Evolutionary conservation across 2,113 vertebrate genomes (phyloP), one percentile per base, ranked within the genome.

Genomic region (Chaetorhynchus papuensis): DNA sequence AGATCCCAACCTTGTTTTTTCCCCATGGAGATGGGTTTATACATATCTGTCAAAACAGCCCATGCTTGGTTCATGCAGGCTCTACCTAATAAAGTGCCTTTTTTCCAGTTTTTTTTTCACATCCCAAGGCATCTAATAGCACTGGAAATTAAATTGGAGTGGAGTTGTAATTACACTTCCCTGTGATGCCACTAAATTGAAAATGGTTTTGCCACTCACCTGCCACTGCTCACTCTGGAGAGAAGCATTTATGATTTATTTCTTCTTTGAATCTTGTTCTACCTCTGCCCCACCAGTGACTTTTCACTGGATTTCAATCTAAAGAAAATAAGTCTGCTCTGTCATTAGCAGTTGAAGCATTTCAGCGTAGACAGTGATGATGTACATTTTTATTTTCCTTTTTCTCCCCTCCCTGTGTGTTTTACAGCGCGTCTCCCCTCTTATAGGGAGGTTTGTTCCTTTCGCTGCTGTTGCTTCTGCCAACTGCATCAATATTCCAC

Each of bases 391-490:
- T 80, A 33, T 49, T 8, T 80, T 30, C 60, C 5, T 9, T 47
- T 27, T 39, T 8, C 23, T 6, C 2, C 15, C 21, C 6, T 80
- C 42, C 74, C 77, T 63, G 17, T 87, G 75, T 68, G 91, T 80
- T 79, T 95, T 92, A 54, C 94, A 99, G 99, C 99, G 97, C 3
- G 96, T 99, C 85, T 99, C 99, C 1, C 99, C 99, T 30, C 98
- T 99, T 84, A 96, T 99, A 96, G 99, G 99, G 96, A 98, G 99
- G 17, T 99, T 99, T 92, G 99, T 99, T 87, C 99, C 99, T 61
- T 99, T 99, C 80, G 99, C 99, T 97, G 99, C 99, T 41, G 99
- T 99, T n/a, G 99, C 99, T 82, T 98, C 99, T 97, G 99, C 99
- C 74, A 99, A 99, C 96, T 99, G 99, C 96, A 99, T 99, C 97